Evolutionary conservation across 2,888 invertebrate species (phyloP).

Genomic region (Imbricaverruca yamaguchii): DNA sequence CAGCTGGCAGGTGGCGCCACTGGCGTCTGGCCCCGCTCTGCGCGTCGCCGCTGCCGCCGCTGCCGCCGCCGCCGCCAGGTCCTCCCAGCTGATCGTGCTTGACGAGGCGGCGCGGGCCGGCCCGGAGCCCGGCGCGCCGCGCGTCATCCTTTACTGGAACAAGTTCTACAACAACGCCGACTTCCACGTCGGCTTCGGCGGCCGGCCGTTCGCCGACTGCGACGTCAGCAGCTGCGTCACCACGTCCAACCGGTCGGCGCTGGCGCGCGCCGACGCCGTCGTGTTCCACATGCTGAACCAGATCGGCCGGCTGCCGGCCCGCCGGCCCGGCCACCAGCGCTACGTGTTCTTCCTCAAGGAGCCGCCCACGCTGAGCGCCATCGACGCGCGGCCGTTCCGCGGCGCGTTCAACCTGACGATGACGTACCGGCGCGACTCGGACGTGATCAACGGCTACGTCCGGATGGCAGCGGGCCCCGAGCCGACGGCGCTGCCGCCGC

Average conservation of each 20-base stretch:
- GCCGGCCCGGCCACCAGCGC: conserved; percentile 28
- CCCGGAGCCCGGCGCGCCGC: too few species aligned
- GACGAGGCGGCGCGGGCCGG: too few species aligned
- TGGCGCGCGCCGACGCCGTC: conserved; percentile 32
- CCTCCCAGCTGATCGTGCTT: too few species aligned
- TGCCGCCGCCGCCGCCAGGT: too few species aligned
- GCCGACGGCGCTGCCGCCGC: too few species aligned
- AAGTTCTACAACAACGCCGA: neutral
- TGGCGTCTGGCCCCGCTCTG: too few species aligned
- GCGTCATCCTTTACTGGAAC: neutral
- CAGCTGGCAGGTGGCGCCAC: too few species aligned
- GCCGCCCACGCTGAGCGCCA: conserved; percentile 28
- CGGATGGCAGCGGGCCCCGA: too few species aligned
- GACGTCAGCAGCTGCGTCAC: neutral
- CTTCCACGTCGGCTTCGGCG: neutral
- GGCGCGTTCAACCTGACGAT: conserved; percentile 29
- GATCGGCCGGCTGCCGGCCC: conserved; percentile 28
- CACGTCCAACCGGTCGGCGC: conserved; percentile 27
- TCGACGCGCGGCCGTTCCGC: conserved; percentile 1
- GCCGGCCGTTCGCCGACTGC: neutral
- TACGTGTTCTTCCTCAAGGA: conserved; percentile 34
- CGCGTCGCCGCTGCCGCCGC: too few species aligned
- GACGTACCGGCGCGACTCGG: conserved; percentile 28
- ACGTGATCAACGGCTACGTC: neutral
- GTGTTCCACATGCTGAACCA: conserved; percentile 31